A percentile compares a stretch with the other conserved stretches of the same genome.
Evolutionary conservation across 2,113 vertebrate genomes (phyloP).

Genomic region (Chiloscyllium plagiosum): DNA sequence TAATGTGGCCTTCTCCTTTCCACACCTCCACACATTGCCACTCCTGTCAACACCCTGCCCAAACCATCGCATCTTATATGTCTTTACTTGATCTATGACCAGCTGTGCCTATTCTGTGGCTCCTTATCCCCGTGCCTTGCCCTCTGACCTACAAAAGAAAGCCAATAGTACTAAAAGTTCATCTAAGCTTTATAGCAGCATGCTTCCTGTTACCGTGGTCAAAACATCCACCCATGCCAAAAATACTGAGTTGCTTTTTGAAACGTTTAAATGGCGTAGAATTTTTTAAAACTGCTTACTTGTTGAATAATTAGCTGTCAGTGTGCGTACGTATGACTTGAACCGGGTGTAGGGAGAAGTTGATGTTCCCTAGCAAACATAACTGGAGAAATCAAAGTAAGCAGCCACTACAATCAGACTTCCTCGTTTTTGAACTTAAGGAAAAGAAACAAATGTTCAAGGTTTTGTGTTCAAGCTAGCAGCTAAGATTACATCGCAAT

Average conservation of each 20-base stretch:
- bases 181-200: background rate
- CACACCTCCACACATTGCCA: background rate
- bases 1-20: conserved; percentile 1
- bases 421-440: conserved; percentile 44
- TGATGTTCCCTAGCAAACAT: background rate
- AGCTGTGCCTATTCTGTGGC: background rate
- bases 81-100: conserved; percentile 2
- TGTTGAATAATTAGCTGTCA: background rate
- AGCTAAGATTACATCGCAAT: conserved; percentile 49
- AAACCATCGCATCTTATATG: background rate
- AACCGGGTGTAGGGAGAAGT: background rate
- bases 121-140: background rate
- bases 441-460: conserved; percentile 26
- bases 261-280: background rate
- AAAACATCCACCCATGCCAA: background rate
- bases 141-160: conserved; percentile 12
- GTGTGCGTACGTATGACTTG: background rate
- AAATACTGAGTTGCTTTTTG: background rate
- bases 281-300: background rate
- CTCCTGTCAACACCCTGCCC: background rate
- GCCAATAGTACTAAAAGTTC: background rate
- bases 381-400: conserved; percentile 40
- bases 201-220: background rate
- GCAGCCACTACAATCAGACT: conserved; percentile 39
- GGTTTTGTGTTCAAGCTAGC: conserved; percentile 50